Evolutionary conservation across 2,113 vertebrate genomes (phyloP), one percentile per base, ranked within the genome.

Genomic region (Gallinago paraguaiae): DNA sequence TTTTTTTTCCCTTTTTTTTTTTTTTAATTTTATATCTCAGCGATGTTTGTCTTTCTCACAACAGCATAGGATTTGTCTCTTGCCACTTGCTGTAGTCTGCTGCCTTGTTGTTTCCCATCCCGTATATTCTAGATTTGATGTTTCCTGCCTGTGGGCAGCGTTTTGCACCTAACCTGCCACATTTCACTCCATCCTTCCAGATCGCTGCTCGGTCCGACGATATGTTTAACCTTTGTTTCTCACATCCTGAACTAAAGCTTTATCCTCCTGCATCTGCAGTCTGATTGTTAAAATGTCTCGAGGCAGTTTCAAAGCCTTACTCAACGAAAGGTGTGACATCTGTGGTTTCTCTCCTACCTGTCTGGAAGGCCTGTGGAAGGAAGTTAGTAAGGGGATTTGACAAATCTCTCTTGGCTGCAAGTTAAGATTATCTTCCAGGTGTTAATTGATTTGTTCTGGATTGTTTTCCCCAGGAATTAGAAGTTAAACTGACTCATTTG

Each of bases 211-310:
- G n/a, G 1, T 69, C 82, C 63, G 3, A 53, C 80, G n/a, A 67
- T 71, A 28, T 19, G 30, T 94, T 94, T 84, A 90, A 95, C 88
- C 59, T 94, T 88, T 86, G 45, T 88, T 92, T 88, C 79, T 85
- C 71, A 65, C 75, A 83, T 61, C 59, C 46, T 86, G n/a, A 72
- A 61, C 45, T 76, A 85, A 33, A 77, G 71, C 20, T 93, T 91
- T 46, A 31, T 68, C 75, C 82, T 80, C 50, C 50, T 61, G 41
- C 67, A 41, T 72, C 50, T 53, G 30, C 43, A 82, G 41, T 46
- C 50, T 27, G 16, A n/a, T 68, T 76, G 65, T 61, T 90, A 80
- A 79, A 88, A 31, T 88, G 74, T 15, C 79, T 92, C 0, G 0
- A 74, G 85, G 71, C 80, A 45, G 14, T 92, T 88, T 80, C 41